Conservation (phyloP, 2,888 invertebrate species). For the Heliconius cydno region DNA sequence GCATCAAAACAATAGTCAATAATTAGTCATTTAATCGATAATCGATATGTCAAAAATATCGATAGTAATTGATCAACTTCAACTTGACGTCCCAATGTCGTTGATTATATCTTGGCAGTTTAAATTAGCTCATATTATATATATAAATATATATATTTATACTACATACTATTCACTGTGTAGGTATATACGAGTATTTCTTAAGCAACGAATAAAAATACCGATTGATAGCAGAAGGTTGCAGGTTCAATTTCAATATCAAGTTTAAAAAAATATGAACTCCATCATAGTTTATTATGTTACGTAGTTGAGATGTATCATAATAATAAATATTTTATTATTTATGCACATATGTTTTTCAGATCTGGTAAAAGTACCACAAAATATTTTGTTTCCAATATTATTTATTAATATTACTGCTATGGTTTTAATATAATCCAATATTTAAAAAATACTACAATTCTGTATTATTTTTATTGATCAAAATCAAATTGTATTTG, state of each 20-base stretch:
- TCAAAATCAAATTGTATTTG: not conserved
- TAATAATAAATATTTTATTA: too few relatives aligned
- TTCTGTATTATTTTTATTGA: not conserved
- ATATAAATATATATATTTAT: not conserved
- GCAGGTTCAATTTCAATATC: not conserved
- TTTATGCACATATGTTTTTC: too few relatives aligned
- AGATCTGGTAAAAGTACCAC: too few relatives aligned
- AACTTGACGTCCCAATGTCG: constrained; percentile 60
- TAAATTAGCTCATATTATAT: constrained; percentile 5
- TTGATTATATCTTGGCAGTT: constrained; percentile 85
- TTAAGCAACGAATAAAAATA: not conserved
- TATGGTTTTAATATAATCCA: not conserved
- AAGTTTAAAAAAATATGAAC: too few relatives aligned
- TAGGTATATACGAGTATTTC: too few relatives aligned
- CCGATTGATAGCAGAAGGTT: not conserved
- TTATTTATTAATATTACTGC: too few relatives aligned
- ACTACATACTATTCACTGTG: too few relatives aligned
- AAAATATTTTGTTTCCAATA: too few relatives aligned
- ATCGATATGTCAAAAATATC: constrained; percentile 34
- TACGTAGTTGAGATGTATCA: too few relatives aligned
- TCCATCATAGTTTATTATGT: too few relatives aligned
- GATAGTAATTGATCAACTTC: constrained; percentile 52
- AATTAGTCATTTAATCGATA: constrained; percentile 38
- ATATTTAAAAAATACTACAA: not conserved
- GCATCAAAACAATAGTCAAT: constrained; percentile 14